phyloP scores from a whole-genome alignment of 2,888 invertebrate genomes.

The Gandaritis pyraliata region DNA sequence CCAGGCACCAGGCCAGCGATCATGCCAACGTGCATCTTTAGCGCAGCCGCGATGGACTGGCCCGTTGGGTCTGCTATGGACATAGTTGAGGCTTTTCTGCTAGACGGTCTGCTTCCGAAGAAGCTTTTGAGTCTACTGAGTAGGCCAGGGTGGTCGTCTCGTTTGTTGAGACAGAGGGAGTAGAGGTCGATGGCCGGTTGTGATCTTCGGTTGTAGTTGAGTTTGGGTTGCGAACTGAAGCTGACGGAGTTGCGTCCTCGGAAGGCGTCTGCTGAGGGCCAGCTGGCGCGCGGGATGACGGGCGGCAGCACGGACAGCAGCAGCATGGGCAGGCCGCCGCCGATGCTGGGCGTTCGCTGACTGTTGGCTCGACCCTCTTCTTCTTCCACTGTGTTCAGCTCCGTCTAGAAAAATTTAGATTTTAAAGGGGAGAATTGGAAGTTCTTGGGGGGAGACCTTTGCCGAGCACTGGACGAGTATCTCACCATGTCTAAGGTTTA shows the following conservation, averaged over 20 bases:
- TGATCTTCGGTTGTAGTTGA: slow-evolving; percentile 81
- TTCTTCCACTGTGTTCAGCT: slow-evolving; percentile 77
- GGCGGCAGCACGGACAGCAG: slow-evolving; percentile 89
- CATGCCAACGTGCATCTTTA: slow-evolving; percentile 89
- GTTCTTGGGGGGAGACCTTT: no score
- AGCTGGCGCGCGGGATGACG: slow-evolving; percentile 90
- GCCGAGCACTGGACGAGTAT: no score
- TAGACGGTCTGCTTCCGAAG: slow-evolving; percentile 86
- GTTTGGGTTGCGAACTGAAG: slow-evolving; percentile 87
- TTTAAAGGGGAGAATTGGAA: no score
- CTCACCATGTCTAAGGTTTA: no score
- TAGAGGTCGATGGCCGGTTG: slow-evolving; percentile 85
- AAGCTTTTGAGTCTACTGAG: slow-evolving; percentile 84
- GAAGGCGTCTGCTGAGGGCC: slow-evolving; percentile 89
- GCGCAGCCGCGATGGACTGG: slow-evolving; percentile 87
- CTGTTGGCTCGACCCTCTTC: slow-evolving; percentile 64
- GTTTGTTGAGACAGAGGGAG: slow-evolving; percentile 83
- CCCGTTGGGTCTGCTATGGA: slow-evolving; percentile 85
- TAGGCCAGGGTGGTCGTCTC: slow-evolving; percentile 81
- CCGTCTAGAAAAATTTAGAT: slow-evolving; percentile 58
- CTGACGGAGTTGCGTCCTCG: slow-evolving; percentile 85
- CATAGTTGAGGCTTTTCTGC: slow-evolving; percentile 87
- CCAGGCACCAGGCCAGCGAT: slow-evolving; percentile 88
- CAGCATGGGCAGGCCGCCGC: slow-evolving; percentile 88
- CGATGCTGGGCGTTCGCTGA: slow-evolving; percentile 86